Percentiles rank a stretch among this genome's conserved stretches.
phyloP scores from a whole-genome alignment of 2,888 invertebrate species.

The Pasiphila rectangulata region DNA sequence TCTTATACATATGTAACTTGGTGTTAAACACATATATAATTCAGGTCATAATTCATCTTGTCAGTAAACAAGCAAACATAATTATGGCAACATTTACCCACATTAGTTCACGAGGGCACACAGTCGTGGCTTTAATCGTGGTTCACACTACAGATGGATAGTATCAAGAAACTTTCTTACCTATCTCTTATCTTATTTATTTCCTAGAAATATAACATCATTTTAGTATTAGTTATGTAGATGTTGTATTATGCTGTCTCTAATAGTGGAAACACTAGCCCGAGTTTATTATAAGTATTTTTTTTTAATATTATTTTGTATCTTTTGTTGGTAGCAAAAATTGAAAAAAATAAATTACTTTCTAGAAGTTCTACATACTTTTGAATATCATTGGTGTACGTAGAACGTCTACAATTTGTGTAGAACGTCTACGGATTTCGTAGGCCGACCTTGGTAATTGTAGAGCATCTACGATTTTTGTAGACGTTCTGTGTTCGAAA shows the following conservation, averaged over 20 bases:
- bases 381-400: background rate
- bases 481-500: conserved; percentile 3
- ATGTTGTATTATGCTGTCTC: too few species aligned
- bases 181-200: too few species aligned
- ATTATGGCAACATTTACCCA: conserved; percentile 9
- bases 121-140: background rate
- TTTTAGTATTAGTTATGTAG: too few species aligned
- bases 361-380: background rate
- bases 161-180: background rate
- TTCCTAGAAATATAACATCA: too few species aligned
- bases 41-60: conserved; percentile 3
- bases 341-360: too few species aligned
- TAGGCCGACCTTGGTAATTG: too few species aligned
- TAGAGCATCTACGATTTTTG: background rate
- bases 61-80: conserved; percentile 11
- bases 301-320: too few species aligned
- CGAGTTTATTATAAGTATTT: too few species aligned
- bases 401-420: background rate
- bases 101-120: conserved; percentile 10
- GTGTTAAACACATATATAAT: too few species aligned
- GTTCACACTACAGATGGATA: background rate
- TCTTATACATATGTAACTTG: background rate
- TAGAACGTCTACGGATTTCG: background rate
- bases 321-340: too few species aligned
- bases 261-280: too few species aligned